A percentile compares a stretch with the other conserved stretches of the same genome.
Evolutionary conservation across 1,140 invertebrate genomes (phyloP).

Genomic region (Micrasema longulum): DNA sequence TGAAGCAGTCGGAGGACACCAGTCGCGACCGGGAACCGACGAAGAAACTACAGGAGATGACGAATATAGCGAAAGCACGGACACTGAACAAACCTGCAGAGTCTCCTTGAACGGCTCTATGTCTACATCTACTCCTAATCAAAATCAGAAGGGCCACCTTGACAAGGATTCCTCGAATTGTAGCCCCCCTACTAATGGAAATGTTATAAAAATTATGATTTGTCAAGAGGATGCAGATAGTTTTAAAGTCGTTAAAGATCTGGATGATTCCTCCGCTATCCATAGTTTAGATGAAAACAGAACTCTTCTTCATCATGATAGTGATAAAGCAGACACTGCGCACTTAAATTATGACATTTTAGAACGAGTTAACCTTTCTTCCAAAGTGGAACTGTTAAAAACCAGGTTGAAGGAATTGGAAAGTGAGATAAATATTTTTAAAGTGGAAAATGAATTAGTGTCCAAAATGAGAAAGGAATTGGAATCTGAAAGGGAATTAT

Average conservation of each 20-base stretch:
- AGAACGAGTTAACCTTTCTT: conserved; percentile 57
- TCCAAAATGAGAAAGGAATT: conserved; percentile 71
- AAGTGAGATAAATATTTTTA: conserved; percentile 76
- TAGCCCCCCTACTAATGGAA: neutral
- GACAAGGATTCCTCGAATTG: conserved; percentile 7
- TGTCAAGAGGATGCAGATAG: conserved; percentile 20
- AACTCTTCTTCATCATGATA: conserved; percentile 50
- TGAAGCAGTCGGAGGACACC: conserved; percentile 18
- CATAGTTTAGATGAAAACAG: conserved; percentile 4
- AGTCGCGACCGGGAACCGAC: neutral
- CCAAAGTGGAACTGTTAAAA: conserved; percentile 73
- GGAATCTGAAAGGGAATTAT: conserved; percentile 70
- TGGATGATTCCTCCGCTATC: conserved; percentile 2
- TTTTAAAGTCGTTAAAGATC: neutral
- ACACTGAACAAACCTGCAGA: conserved; percentile 45
- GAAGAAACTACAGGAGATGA: conserved; percentile 21
- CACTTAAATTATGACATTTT: neutral
- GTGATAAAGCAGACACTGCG: conserved; percentile 32
- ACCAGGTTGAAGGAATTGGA: conserved; percentile 75
- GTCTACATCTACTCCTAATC: conserved; percentile 48
- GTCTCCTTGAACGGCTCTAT: conserved; percentile 29
- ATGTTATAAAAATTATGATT: conserved; percentile 42
- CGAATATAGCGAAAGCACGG: conserved; percentile 42
- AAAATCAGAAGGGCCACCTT: conserved; percentile 34
- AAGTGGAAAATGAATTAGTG: conserved; percentile 71